A percentile compares a stretch with the other conserved stretches of the same genome.
Evolutionary conservation across 2,797 vertebrate species (phyloP).

Genomic region (Vespertilio murinus): DNA sequence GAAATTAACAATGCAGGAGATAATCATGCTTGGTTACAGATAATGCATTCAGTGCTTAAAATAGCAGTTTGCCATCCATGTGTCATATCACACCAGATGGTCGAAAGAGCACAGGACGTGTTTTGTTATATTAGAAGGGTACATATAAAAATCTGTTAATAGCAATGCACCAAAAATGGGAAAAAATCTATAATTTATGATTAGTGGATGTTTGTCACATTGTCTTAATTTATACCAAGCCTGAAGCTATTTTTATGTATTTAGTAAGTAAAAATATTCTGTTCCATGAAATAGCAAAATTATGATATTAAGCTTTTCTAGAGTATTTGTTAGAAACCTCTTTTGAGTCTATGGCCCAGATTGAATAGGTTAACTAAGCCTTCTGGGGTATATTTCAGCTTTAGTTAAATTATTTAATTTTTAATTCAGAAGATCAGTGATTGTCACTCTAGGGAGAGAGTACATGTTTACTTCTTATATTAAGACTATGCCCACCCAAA

Average conservation of each 20-base stretch:
- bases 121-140: slow-evolving; percentile 34
- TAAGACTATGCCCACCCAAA: not conserved
- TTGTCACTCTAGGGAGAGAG: not conserved
- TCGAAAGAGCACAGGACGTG: slow-evolving; percentile 65
- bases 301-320: not conserved
- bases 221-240: slow-evolving; percentile 65
- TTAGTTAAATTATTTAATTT: not conserved
- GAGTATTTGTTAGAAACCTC: not conserved
- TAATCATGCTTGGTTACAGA: slow-evolving; percentile 74
- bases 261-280: slow-evolving; percentile 51
- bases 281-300: slow-evolving; percentile 34
- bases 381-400: not conserved
- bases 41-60: slow-evolving; percentile 74
- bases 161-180: slow-evolving; percentile 40
- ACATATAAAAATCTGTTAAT: slow-evolving; percentile 64
- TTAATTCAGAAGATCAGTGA: not conserved
- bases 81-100: slow-evolving; percentile 73
- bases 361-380: not conserved
- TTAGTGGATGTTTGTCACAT: slow-evolving; percentile 75
- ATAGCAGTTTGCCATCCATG: slow-evolving; percentile 74
- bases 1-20: slow-evolving; percentile 74
- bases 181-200: slow-evolving; percentile 46
- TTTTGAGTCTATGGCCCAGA: not conserved
- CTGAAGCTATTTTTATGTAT: slow-evolving; percentile 68
- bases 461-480: not conserved